These are phyloP conservation scores for Peromyscus leucopus DNA, from an alignment of 2,113 vertebrate genomes.

Conservation along the genomic window DNA sequence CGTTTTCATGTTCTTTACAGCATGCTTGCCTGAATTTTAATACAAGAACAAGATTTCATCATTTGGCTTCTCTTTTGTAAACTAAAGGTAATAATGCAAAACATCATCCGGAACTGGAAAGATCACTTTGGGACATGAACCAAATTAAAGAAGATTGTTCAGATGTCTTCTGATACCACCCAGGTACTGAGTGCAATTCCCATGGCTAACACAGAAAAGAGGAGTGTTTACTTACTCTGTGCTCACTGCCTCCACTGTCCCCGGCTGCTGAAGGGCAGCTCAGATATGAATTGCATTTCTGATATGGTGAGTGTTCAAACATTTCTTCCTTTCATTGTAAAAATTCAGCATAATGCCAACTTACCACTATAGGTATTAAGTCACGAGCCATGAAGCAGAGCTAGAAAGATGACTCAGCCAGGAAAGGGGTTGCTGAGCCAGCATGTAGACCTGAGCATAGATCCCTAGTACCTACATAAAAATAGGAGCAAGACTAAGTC, in stretches of 20 bases:
- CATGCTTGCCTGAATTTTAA: conserved; percentile 54
- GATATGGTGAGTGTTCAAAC: conserved; percentile 66
- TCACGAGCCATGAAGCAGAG: conserved; percentile 60
- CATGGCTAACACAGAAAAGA: conserved; percentile 10
- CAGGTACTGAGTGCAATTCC: background rate
- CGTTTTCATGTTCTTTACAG: conserved; percentile 53
- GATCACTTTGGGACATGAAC: conserved; percentile 63
- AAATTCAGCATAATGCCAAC: conserved; percentile 69
- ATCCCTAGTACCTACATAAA: background rate
- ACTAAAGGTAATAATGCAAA: conserved; percentile 67
- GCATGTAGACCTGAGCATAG: background rate
- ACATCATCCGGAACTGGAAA: conserved; percentile 60
- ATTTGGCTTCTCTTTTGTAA: conserved; percentile 65
- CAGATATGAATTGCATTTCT: conserved; percentile 68
- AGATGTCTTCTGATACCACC: conserved; percentile 4
- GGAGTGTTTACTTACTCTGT: conserved; percentile 53
- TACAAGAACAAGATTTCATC: conserved; percentile 71
- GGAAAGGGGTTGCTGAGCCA: no score
- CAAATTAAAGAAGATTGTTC: conserved; percentile 70
- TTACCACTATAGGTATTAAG: conserved; percentile 73
- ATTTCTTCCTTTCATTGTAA: conserved; percentile 74
- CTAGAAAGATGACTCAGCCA: conserved; percentile 1
- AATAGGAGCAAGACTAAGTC: background rate
- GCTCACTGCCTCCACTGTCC: conserved; percentile 35
- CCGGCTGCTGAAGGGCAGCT: background rate